Conservation (phyloP, 2,797 vertebrate genomes). For the Glossophaga mutica region DNA sequence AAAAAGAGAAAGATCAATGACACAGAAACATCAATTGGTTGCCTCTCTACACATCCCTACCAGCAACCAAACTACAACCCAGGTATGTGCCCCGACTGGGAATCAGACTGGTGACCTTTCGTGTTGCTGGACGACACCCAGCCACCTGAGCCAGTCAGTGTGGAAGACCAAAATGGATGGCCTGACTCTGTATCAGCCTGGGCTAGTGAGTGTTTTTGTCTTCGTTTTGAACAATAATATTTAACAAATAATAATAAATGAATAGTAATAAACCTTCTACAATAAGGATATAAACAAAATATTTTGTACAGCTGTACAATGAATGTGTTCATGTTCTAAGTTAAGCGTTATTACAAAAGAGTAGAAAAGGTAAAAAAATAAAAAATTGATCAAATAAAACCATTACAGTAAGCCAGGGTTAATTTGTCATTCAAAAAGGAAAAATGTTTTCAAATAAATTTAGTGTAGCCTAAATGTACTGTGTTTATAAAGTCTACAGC, state of each 20-base stretch:
- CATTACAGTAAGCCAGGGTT: background rate
- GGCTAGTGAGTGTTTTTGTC: background rate
- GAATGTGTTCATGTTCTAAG: background rate
- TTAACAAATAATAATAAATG: background rate
- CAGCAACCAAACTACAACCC: no score
- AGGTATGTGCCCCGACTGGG: no score
- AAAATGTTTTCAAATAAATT: background rate
- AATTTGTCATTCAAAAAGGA: background rate
- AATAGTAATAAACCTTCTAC: background rate
- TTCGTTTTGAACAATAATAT: background rate
- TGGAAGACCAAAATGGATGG: background rate
- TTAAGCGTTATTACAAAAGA: background rate
- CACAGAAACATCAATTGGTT: background rate
- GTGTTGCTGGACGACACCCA: no score
- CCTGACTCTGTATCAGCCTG: background rate
- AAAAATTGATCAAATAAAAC: background rate
- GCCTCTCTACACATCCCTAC: background rate
- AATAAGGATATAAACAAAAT: background rate
- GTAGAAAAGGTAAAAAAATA: background rate
- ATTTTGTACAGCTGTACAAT: background rate
- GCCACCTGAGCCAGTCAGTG: no score
- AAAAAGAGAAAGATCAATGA: background rate
- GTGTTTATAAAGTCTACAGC: background rate
- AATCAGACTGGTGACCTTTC: no score
- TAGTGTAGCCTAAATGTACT: background rate